A percentile compares a stretch with the other conserved stretches of the same genome.
phyloP scores from a whole-genome alignment of 2,113 vertebrate species.

The Martes martes region DNA sequence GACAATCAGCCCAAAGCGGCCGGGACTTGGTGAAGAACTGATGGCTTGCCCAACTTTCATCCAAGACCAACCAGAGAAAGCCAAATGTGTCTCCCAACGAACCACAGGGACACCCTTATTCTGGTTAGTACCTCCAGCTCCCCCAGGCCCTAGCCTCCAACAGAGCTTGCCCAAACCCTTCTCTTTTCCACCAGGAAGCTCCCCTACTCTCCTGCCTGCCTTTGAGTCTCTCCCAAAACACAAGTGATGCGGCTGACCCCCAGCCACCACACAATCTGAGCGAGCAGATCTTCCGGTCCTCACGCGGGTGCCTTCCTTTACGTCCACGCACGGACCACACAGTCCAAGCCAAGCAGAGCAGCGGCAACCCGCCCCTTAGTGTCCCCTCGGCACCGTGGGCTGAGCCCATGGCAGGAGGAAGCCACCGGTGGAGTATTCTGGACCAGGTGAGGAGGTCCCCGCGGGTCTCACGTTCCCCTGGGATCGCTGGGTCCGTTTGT shows the following conservation, averaged over 20 bases:
- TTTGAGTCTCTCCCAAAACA: neutral
- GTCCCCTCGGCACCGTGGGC: neutral
- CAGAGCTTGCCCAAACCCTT: neutral
- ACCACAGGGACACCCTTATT: neutral
- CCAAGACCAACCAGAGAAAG: neutral
- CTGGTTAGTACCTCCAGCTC: neutral
- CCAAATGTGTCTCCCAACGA: neutral
- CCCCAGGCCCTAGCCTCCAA: neutral
- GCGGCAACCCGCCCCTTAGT: fast-evolving
- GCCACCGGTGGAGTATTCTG: neutral
- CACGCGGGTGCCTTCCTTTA: fast-evolving
- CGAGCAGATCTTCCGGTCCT: fast-evolving
- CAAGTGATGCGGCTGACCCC: fast-evolving
- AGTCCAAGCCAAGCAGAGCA: fast-evolving
- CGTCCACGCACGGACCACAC: fast-evolving
- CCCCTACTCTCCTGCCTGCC: neutral
- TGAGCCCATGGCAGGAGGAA: neutral
- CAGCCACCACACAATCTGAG: neutral
- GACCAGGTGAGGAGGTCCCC: neutral
- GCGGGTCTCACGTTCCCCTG: neutral
- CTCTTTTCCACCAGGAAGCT: neutral
- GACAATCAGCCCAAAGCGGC: neutral
- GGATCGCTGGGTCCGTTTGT: neutral
- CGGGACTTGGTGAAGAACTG: neutral
- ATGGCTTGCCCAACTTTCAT: neutral